Conservation (phyloP, 1,140 invertebrate genomes). For the Rhizoglyphus robini region DNA sequence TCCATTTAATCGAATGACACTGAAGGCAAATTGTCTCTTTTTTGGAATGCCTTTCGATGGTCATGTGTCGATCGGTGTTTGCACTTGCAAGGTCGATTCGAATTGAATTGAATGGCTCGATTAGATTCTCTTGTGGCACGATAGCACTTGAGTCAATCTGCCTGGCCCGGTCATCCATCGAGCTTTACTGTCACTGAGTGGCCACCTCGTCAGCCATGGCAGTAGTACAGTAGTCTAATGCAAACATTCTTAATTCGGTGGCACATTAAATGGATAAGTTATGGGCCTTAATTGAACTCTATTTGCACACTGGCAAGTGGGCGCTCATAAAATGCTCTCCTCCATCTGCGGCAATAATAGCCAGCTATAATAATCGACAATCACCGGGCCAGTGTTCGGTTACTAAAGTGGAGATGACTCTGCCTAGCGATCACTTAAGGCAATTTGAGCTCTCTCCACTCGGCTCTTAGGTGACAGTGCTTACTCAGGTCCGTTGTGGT, state of each 20-base stretch:
- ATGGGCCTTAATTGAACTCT: conserved; percentile 7
- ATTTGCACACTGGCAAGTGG: not conserved
- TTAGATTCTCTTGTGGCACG: too few species aligned
- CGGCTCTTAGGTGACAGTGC: too few species aligned
- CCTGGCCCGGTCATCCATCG: too few species aligned
- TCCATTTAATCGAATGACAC: too few species aligned
- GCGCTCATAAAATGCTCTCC: not conserved
- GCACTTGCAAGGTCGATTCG: too few species aligned
- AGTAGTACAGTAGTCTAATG: not conserved
- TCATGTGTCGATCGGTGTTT: too few species aligned
- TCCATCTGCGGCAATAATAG: not conserved
- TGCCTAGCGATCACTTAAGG: conserved; percentile 12
- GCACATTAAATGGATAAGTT: conserved; percentile 8
- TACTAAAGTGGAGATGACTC: not conserved
- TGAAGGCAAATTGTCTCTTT: too few species aligned
- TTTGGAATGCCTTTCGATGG: too few species aligned
- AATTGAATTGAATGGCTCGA: too few species aligned
- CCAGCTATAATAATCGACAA: conserved; percentile 5
- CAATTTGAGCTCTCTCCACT: not conserved
- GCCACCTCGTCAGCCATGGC: too few species aligned
- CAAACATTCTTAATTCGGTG: conserved; percentile 7
- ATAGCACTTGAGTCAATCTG: too few species aligned
- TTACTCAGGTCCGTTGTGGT: too few species aligned
- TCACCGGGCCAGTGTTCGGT: conserved; percentile 8
- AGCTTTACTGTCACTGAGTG: not conserved